phyloP scores from a whole-genome alignment of 2,113 vertebrate species.

The Puma concolor region DNA sequence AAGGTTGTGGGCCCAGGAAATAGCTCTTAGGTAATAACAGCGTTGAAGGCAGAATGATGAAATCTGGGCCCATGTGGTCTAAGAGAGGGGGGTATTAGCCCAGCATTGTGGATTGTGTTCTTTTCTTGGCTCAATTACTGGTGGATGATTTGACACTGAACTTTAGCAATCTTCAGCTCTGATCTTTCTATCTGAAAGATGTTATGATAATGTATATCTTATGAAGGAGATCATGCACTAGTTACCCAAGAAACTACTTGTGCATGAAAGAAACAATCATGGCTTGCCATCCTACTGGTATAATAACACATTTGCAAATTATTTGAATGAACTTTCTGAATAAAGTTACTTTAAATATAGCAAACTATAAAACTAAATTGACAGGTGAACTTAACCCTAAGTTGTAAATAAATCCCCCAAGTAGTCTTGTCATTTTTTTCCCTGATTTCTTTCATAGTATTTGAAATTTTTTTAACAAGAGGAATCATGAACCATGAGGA shows the following conservation, averaged over 20 bases:
- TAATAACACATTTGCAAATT: constrained; percentile 2
- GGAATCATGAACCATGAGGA: neutral
- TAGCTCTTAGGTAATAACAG: neutral
- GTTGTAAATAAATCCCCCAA: neutral
- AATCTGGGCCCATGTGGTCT: neutral
- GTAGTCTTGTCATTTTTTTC: neutral
- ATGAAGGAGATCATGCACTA: neutral
- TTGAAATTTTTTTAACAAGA: neutral
- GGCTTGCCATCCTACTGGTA: neutral
- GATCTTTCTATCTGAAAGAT: neutral
- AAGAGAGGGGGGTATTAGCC: neutral
- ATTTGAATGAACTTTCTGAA: neutral
- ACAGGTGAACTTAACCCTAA: neutral
- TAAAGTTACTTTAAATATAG: constrained; percentile 6
- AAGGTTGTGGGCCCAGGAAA: neutral
- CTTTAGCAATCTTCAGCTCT: neutral
- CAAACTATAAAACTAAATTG: neutral
- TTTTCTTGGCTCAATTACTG: neutral
- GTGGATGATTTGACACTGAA: neutral
- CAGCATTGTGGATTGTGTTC: neutral
- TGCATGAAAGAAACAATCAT: neutral
- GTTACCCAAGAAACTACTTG: neutral
- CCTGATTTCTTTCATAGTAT: neutral
- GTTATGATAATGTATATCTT: neutral
- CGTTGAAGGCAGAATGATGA: neutral